Evolutionary conservation across 2,113 vertebrate species (phyloP).

Genomic region (Mobula hypostoma): DNA sequence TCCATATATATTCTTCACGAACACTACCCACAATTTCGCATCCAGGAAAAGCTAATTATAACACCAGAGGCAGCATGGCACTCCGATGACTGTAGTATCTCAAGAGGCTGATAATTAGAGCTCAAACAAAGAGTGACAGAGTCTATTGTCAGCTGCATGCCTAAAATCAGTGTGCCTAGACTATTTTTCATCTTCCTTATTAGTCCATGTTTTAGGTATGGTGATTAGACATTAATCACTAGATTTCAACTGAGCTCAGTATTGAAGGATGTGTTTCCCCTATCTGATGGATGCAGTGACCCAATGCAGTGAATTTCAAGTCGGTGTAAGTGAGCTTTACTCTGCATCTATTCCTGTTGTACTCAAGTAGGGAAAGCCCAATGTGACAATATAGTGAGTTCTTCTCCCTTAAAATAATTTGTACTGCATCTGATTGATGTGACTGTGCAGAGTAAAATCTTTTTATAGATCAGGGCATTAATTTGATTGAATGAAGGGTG

Average conservation of each 20-base stretch:
- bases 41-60: background rate
- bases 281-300: background rate
- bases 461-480: background rate
- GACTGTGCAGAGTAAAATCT: background rate
- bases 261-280: background rate
- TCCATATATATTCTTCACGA: background rate
- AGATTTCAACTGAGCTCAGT: background rate
- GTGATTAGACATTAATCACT: background rate
- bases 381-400: background rate
- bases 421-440: background rate
- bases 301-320: background rate
- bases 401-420: background rate
- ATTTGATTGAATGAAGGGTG: background rate
- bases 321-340: background rate
- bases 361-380: background rate
- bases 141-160: background rate
- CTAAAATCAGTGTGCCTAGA: background rate
- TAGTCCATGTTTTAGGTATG: background rate
- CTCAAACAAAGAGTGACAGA: background rate
- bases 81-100: background rate
- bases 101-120: background rate
- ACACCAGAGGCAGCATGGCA: background rate
- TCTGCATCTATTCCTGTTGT: background rate
- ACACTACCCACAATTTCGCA: background rate
- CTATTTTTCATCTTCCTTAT: background rate